phyloP scores from a whole-genome alignment of 2,113 vertebrate species.

The Gymnorhina tibicen region DNA sequence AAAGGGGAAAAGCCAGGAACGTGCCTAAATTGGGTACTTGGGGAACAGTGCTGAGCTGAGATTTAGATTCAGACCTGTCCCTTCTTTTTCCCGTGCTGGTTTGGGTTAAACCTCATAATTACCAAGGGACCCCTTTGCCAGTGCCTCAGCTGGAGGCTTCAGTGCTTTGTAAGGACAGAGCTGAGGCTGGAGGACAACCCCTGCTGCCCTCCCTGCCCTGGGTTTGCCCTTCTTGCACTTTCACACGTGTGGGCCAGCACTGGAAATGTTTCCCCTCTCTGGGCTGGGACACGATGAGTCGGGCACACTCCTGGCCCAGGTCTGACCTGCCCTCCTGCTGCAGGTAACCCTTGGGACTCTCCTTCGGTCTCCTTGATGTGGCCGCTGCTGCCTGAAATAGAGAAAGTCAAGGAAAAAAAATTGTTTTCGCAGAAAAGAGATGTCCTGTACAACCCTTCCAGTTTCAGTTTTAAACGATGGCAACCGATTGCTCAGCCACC shows the following conservation, averaged over 20 bases:
- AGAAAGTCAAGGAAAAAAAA: background rate
- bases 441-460: background rate
- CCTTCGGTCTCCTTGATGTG: background rate
- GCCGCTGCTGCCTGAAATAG: background rate
- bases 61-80: background rate
- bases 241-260: too few species aligned
- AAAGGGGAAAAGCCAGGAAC: background rate
- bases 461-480: background rate
- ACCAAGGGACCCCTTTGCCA: background rate
- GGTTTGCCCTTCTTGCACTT: background rate
- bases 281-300: accelerated
- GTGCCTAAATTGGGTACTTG: background rate
- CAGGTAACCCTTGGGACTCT: background rate
- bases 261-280: background rate
- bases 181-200: background rate
- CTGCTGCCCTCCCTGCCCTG: background rate
- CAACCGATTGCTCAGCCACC: background rate
- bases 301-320: too few species aligned
- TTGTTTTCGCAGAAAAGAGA: background rate
- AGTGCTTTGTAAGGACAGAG: background rate
- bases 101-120: background rate
- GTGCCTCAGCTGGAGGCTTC: background rate
- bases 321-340: background rate
- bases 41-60: background rate
- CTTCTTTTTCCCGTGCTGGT: background rate